Conservation (phyloP, 2,113 vertebrate species). For the human region DNA sequence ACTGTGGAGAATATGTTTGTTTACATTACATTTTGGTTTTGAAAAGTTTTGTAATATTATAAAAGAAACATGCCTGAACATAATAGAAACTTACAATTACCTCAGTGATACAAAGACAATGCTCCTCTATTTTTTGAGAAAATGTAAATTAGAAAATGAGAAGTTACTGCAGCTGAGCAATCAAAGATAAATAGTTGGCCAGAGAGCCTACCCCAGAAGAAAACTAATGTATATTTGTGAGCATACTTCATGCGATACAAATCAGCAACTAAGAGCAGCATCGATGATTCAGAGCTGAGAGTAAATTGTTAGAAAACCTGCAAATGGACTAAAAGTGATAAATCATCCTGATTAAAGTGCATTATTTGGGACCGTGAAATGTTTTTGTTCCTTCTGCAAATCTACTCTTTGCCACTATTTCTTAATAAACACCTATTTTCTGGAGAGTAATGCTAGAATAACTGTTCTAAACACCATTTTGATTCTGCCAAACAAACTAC, state of each 20-base stretch:
- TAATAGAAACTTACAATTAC: neutral
- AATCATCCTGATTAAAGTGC: neutral
- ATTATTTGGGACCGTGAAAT: neutral
- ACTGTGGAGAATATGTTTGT: neutral
- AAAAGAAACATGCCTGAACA: neutral
- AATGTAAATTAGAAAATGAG: neutral
- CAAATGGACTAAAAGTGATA: constrained; percentile 20
- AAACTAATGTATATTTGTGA: constrained; percentile 1
- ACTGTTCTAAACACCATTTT: neutral
- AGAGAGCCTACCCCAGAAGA: neutral
- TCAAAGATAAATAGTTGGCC: constrained; percentile 16
- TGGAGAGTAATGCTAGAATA: neutral
- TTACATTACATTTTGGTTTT: neutral
- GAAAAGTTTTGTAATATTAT: neutral
- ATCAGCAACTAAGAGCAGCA: constrained; percentile 1
- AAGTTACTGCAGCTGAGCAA: neutral
- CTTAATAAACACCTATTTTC: constrained; percentile 17
- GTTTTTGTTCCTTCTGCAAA: neutral
- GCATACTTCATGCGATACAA: neutral
- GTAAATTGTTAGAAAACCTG: constrained; percentile 3
- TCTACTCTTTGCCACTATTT: neutral
- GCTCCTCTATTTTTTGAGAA: neutral
- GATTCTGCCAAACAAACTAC: neutral
- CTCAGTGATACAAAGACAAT: neutral
- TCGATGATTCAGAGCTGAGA: constrained; percentile 19